Percentiles rank a stretch among this genome's conserved stretches.
These are phyloP conservation scores for Cotesia glomerata DNA, from an alignment of 1,140 invertebrate genomes.

Conservation along the genomic window DNA sequence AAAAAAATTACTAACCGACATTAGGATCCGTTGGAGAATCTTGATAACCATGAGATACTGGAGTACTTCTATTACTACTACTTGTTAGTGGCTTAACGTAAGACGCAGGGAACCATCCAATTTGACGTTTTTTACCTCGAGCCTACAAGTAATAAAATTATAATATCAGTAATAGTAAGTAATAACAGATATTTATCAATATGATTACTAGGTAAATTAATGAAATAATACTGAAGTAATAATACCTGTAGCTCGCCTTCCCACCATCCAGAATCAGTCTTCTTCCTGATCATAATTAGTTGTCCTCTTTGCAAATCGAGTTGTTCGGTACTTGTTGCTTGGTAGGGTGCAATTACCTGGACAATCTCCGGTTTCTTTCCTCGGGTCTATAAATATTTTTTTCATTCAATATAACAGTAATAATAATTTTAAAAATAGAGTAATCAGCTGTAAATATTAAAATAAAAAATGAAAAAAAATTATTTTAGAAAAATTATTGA, in stretches of 20 bases:
- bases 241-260: constrained; percentile 93
- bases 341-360: constrained; percentile 86
- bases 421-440: constrained; percentile 9
- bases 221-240: not conserved
- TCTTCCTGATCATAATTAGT: constrained; percentile 94
- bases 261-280: constrained; percentile 97
- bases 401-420: not conserved
- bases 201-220: not conserved
- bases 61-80: constrained; percentile 75
- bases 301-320: constrained; percentile 90
- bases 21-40: constrained; percentile 62
- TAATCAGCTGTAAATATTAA: not conserved
- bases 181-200: not conserved
- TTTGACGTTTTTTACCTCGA: constrained; percentile 92
- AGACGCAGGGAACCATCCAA: constrained; percentile 97
- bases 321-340: constrained; percentile 88
- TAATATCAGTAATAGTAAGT: not conserved
- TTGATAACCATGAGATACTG: constrained; percentile 71
- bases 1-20: constrained; percentile 47
- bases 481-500: not conserved
- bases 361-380: constrained; percentile 87
- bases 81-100: constrained; percentile 88
- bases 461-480: not conserved
- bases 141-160: constrained; percentile 62
- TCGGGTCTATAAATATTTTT: constrained; percentile 33